These are phyloP conservation scores for Coecobrya sp. DNA, from an alignment of 2,888 invertebrate species.

Conservation along the genomic window DNA sequence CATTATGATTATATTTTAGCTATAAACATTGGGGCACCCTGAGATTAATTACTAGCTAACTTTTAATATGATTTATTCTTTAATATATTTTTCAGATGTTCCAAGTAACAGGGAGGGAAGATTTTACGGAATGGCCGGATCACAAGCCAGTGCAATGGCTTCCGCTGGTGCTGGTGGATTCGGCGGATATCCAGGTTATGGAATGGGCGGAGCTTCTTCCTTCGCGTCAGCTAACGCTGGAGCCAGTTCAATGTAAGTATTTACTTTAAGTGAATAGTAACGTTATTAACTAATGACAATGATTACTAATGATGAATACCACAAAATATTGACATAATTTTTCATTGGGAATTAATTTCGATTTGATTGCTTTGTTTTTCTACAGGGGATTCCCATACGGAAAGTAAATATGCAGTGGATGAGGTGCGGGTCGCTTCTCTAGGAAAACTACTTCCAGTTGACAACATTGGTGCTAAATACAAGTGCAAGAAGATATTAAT, in stretches of 20 bases:
- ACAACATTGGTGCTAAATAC: too few species aligned
- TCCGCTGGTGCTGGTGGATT: constrained; percentile 12
- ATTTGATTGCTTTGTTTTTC: neutral
- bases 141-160: neutral
- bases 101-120: neutral
- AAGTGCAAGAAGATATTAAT: too few species aligned
- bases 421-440: too few species aligned
- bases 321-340: neutral
- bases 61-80: too few species aligned
- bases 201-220: neutral
- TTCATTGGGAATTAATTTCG: neutral
- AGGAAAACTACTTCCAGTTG: too few species aligned
- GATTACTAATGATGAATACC: neutral
- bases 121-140: neutral
- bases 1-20: neutral
- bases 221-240: neutral
- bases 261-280: neutral
- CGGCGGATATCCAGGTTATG: neutral
- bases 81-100: neutral
- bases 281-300: neutral
- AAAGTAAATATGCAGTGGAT: neutral
- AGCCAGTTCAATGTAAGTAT: neutral
- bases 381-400: neutral
- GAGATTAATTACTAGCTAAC: too few species aligned
- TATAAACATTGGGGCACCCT: too few species aligned